Evolutionary conservation across 2,888 invertebrate genomes (phyloP).

Genomic region (Pandemis corylana): DNA sequence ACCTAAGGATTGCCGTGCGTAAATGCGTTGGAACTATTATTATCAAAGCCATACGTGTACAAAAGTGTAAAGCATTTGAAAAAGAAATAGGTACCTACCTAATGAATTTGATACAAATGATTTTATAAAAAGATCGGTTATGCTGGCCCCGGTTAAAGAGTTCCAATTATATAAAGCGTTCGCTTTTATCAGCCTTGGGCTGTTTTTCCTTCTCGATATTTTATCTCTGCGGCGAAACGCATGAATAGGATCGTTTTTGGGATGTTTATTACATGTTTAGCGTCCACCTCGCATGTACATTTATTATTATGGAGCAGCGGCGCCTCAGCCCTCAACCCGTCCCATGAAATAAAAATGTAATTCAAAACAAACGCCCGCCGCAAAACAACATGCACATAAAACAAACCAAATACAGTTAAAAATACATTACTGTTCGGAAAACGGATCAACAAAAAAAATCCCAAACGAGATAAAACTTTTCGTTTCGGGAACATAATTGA

Average conservation of each 20-base stretch:
- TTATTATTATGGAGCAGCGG: not conserved
- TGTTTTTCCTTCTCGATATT: not conserved
- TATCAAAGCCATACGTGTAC: too few species aligned
- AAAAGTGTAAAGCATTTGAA: not conserved
- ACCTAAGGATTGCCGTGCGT: too few species aligned
- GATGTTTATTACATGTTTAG: not conserved
- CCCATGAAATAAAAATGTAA: slow-evolving; percentile 21
- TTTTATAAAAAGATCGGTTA: not conserved
- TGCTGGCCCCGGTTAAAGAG: not conserved
- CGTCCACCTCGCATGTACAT: not conserved
- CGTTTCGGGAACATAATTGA: slow-evolving; percentile 36
- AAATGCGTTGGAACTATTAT: too few species aligned
- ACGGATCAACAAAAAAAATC: slow-evolving; percentile 29
- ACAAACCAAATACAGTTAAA: slow-evolving; percentile 29
- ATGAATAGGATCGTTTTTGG: not conserved
- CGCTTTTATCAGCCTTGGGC: not conserved
- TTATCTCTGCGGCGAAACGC: not conserved
- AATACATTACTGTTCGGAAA: slow-evolving; percentile 30
- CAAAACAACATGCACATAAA: slow-evolving; percentile 22
- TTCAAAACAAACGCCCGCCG: slow-evolving; percentile 12
- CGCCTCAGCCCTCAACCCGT: not conserved
- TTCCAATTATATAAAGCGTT: not conserved
- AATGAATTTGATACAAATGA: not conserved
- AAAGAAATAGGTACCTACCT: not conserved
- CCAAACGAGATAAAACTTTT: slow-evolving; percentile 37